phyloP scores from a whole-genome alignment of 2,888 invertebrate species.

The Synanthedon vespiformis region DNA sequence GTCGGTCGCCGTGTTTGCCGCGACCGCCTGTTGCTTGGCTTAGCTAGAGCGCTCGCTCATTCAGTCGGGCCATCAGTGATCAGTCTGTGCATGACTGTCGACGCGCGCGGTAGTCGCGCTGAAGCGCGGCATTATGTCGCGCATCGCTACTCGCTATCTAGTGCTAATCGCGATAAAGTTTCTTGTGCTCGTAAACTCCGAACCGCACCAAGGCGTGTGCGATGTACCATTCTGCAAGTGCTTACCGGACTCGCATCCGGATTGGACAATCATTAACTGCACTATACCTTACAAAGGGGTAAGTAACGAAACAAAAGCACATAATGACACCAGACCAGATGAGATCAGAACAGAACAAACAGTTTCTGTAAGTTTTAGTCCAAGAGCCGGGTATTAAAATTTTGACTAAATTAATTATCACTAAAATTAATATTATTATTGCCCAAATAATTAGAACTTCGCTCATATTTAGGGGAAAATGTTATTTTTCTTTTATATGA shows the following conservation, averaged over 20 bases:
- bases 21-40: constrained; percentile 11
- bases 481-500: too few relatives aligned
- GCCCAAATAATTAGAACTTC: too few relatives aligned
- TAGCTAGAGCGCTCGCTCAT: constrained; percentile 1
- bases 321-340: constrained; percentile 20
- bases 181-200: constrained; percentile 13
- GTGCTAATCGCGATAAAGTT: constrained; percentile 13
- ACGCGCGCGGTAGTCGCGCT: constrained; percentile 43
- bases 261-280: constrained; percentile 75
- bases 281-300: constrained; percentile 72
- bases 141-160: constrained; percentile 33
- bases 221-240: constrained; percentile 72
- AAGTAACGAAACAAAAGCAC: constrained; percentile 41
- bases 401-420: too few relatives aligned
- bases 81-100: constrained; percentile 47
- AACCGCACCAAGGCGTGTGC: constrained; percentile 52
- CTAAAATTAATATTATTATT: too few relatives aligned
- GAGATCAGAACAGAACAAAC: constrained; percentile 2
- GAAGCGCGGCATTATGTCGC: constrained; percentile 54
- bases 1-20: constrained; percentile 10
- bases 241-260: constrained; percentile 62
- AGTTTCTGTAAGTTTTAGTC: not conserved
- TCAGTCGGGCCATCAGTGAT: not conserved
- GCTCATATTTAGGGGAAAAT: too few relatives aligned
- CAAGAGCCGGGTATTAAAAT: too few relatives aligned